Evolutionary conservation across 2,888 invertebrate species (phyloP).

Genomic region (Leucania comma): DNA sequence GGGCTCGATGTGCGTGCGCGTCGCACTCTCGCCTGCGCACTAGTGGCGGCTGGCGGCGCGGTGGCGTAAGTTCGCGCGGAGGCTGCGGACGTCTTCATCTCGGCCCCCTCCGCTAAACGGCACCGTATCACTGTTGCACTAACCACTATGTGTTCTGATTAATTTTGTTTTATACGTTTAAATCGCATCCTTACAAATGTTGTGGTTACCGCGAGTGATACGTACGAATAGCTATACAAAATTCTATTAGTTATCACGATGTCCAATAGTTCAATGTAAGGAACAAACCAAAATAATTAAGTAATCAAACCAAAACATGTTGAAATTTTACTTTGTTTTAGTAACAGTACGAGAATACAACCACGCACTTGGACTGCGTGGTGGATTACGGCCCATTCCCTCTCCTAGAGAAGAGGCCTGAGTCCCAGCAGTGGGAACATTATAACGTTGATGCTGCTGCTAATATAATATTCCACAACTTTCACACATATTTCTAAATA

Average conservation of each 20-base stretch:
- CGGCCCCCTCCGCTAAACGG: not conserved
- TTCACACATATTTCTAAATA: too few relatives aligned
- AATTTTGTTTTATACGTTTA: not conserved
- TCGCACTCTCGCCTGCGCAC: not conserved
- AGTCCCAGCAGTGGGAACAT: too few relatives aligned
- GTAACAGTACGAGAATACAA: too few relatives aligned
- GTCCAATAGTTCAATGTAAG: not conserved
- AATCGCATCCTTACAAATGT: not conserved
- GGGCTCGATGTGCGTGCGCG: slow-evolving; percentile 36
- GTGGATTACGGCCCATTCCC: too few relatives aligned
- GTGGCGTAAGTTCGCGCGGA: not conserved
- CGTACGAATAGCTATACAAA: not conserved
- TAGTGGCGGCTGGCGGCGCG: slow-evolving; percentile 18
- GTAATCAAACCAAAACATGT: not conserved
- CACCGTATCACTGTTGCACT: not conserved
- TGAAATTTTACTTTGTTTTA: not conserved
- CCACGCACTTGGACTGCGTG: too few relatives aligned
- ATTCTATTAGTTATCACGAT: not conserved
- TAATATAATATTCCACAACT: too few relatives aligned
- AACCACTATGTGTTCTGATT: not conserved
- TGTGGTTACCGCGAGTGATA: not conserved
- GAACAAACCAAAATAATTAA: not conserved
- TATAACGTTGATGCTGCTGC: too few relatives aligned
- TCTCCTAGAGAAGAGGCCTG: too few relatives aligned
- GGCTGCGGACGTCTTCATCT: slow-evolving; percentile 21